A percentile compares a stretch with the other conserved stretches of the same genome.
These are phyloP conservation scores for Halcyon smyrnensis DNA, from an alignment of 2,797 vertebrate species.

Conservation along the genomic window DNA sequence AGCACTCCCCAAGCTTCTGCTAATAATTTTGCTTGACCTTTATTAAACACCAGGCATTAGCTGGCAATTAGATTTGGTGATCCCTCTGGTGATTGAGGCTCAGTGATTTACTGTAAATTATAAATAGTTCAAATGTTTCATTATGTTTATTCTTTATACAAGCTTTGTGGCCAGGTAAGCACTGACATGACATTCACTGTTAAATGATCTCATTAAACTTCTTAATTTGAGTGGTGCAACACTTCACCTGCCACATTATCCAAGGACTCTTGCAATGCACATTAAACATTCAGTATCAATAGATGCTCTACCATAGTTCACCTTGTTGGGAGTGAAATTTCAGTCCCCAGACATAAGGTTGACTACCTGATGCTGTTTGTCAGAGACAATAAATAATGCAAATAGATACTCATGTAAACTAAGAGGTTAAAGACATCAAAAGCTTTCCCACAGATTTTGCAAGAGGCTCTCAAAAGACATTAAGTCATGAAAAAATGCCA, in stretches of 20 bases:
- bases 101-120: constrained; percentile 45
- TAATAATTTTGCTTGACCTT: constrained; percentile 65
- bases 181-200: constrained; percentile 50
- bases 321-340: constrained; percentile 38
- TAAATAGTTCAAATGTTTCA: constrained; percentile 48
- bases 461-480: neutral
- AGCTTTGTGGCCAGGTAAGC: constrained; percentile 51
- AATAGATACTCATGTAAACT: neutral
- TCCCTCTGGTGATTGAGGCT: constrained; percentile 24
- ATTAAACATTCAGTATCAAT: constrained; percentile 63
- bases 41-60: constrained; percentile 59
- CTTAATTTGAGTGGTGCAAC: constrained; percentile 56
- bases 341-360: constrained; percentile 60
- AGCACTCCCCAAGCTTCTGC: constrained; percentile 12
- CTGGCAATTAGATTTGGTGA: constrained; percentile 48
- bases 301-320: constrained; percentile 44
- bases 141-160: constrained; percentile 36
- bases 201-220: constrained; percentile 68
- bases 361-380: constrained; percentile 44
- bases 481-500: neutral
- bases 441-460: neutral
- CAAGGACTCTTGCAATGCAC: constrained; percentile 53
- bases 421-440: constrained; percentile 22
- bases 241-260: constrained; percentile 60
- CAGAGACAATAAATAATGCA: constrained; percentile 51